These are phyloP conservation scores for Nomada hirtipes DNA, from an alignment of 2,888 invertebrate species.

Conservation along the genomic window DNA sequence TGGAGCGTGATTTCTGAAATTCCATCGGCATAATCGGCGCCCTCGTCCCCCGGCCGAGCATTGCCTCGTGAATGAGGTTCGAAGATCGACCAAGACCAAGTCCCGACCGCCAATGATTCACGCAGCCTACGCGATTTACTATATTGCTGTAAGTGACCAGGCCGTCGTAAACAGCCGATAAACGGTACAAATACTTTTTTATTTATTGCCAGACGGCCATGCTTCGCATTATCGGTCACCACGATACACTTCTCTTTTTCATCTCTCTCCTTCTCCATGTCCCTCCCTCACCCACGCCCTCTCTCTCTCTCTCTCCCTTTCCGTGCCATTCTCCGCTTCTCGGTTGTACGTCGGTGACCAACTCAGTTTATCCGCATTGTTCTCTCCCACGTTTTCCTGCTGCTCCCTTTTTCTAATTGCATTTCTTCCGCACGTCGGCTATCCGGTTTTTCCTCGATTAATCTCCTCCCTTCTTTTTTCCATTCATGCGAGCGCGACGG, in stretches of 20 bases:
- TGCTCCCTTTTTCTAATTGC: slow-evolving; percentile 51
- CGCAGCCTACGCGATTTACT: slow-evolving; percentile 76
- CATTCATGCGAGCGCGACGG: slow-evolving; percentile 43
- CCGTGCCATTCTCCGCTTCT: background rate
- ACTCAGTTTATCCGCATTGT: slow-evolving; percentile 43
- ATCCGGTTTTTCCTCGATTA: slow-evolving; percentile 42
- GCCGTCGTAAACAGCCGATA: slow-evolving; percentile 70
- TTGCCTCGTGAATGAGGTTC: slow-evolving; percentile 67
- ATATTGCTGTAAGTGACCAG: slow-evolving; percentile 70
- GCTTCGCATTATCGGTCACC: slow-evolving; percentile 65
- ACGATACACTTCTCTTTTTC: slow-evolving; percentile 21
- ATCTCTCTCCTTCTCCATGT: slow-evolving; percentile 10
- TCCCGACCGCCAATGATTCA: slow-evolving; percentile 70
- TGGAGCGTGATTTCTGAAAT: slow-evolving; percentile 62
- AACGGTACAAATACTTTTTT: slow-evolving; percentile 66
- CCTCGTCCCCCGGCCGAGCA: background rate
- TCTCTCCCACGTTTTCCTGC: slow-evolving; percentile 30
- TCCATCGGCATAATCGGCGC: slow-evolving; percentile 37
- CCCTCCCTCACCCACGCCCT: slow-evolving; percentile 6
- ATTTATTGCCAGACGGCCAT: slow-evolving; percentile 64
- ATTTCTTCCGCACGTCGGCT: slow-evolving; percentile 50
- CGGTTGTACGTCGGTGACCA: background rate
- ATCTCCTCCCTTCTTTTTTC: slow-evolving; percentile 38
- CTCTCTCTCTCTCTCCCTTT: background rate
- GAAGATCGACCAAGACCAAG: slow-evolving; percentile 67